Percentiles rank a stretch among this genome's conserved stretches.
phyloP scores from a whole-genome alignment of 1,140 invertebrate genomes.

The Belonocnema kinseyi region DNA sequence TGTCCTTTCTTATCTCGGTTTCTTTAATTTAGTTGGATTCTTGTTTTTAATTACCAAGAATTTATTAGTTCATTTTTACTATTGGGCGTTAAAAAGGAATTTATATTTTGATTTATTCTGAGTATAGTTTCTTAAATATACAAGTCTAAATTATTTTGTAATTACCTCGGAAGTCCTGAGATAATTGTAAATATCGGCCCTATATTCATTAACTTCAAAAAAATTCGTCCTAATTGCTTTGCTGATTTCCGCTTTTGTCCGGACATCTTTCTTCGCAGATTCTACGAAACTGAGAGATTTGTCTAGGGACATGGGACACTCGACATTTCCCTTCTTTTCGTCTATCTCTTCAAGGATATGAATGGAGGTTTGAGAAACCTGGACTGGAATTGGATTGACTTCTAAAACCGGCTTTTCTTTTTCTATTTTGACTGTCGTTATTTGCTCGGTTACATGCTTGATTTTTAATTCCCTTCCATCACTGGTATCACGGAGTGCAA shows the following conservation, averaged over 20 bases:
- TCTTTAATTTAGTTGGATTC: too few species aligned
- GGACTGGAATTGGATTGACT: constrained; percentile 51
- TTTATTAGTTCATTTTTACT: too few species aligned
- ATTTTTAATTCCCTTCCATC: constrained; percentile 71
- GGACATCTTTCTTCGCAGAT: constrained; percentile 59
- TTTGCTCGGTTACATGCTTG: constrained; percentile 66
- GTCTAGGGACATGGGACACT: constrained; percentile 74
- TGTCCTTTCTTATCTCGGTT: too few species aligned
- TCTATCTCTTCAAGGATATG: constrained; percentile 58
- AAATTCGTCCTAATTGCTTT: constrained; percentile 74
- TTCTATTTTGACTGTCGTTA: constrained; percentile 52
- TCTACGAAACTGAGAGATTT: constrained; percentile 65
- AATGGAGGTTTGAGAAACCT: constrained; percentile 45
- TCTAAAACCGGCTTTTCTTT: constrained; percentile 71
- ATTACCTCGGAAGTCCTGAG: constrained; percentile 86
- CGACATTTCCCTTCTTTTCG: constrained; percentile 45
- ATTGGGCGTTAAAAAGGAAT: too few species aligned
- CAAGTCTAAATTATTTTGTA: constrained; percentile 37
- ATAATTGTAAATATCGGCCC: constrained; percentile 89
- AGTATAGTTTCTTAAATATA: too few species aligned
- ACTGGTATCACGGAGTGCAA: constrained; percentile 62
- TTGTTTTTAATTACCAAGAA: too few species aligned
- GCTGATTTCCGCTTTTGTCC: constrained; percentile 56
- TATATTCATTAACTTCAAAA: constrained; percentile 85
- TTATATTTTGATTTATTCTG: too few species aligned